Percentiles rank a stretch among this genome's conserved stretches.
phyloP scores from a whole-genome alignment of 2,113 vertebrate genomes.

The Ammodytes marinus region DNA sequence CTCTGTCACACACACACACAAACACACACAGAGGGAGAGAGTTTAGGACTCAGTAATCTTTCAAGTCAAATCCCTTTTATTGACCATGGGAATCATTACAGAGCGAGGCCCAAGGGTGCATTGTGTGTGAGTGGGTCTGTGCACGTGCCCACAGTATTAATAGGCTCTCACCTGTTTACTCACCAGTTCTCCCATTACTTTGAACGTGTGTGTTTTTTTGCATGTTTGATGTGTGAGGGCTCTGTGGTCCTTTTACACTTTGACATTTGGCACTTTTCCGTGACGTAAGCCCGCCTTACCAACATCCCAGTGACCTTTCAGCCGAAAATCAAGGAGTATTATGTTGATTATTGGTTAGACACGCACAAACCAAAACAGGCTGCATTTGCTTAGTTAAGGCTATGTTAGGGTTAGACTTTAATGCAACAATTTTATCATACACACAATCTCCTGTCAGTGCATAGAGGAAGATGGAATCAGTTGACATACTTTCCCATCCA shows the following conservation, averaged over 20 bases:
- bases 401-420: too few relatives aligned
- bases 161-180: conserved; percentile 24
- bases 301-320: conserved; percentile 11
- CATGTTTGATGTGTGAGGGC: not conserved
- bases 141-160: conserved; percentile 22
- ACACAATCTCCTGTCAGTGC: too few relatives aligned
- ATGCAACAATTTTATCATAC: too few relatives aligned
- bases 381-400: not conserved
- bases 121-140: conserved; percentile 31
- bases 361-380: not conserved
- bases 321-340: conserved; percentile 7
- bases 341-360: not conserved
- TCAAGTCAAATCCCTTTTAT: conserved; percentile 65
- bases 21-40: conserved; percentile 9
- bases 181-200: not conserved
- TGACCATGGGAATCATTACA: conserved; percentile 60
- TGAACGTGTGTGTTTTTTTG: not conserved
- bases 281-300: not conserved
- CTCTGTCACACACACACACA: not conserved
- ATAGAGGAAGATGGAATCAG: too few relatives aligned
- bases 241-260: not conserved
- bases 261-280: not conserved
- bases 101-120: conserved; percentile 19
- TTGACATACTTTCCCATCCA: too few relatives aligned
- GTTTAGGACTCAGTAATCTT: conserved; percentile 45